Conservation (phyloP, 1,140 invertebrate genomes). For the Gerris buenoi region DNA sequence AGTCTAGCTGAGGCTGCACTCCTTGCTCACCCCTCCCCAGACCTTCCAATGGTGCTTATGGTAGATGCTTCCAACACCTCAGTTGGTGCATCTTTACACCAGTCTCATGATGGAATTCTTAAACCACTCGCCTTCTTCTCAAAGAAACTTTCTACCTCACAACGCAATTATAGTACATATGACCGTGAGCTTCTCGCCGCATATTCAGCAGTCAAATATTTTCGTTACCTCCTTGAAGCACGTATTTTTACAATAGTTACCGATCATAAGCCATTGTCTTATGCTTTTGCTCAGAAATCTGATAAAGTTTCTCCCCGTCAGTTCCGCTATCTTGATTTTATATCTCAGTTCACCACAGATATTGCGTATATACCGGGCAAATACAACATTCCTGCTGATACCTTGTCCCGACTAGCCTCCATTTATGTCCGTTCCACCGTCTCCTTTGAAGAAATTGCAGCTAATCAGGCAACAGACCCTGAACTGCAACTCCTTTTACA, state of each 20-base stretch:
- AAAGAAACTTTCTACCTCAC: constrained; percentile 8
- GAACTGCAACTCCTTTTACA: too few relatives aligned
- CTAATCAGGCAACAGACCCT: too few relatives aligned
- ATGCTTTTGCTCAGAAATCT: constrained; percentile 24
- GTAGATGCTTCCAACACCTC: constrained; percentile 23
- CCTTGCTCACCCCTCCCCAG: not conserved
- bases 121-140: constrained; percentile 14
- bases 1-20: not conserved
- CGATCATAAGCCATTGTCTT: constrained; percentile 29
- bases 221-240: constrained; percentile 10
- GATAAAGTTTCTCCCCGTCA: not conserved
- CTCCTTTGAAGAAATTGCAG: too few relatives aligned
- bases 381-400: constrained; percentile 4
- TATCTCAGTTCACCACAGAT: constrained; percentile 28
- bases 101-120: constrained; percentile 6
- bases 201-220: constrained; percentile 24
- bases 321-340: too few relatives aligned
- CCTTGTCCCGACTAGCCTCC: constrained; percentile 4
- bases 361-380: constrained; percentile 28
- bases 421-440: too few relatives aligned
- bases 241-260: constrained; percentile 26
- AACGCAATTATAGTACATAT: constrained; percentile 20
- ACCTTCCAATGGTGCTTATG: not conserved
- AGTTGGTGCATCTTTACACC: constrained; percentile 22
- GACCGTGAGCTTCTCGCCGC: constrained; percentile 30